Evolutionary conservation across 2,888 invertebrate genomes (phyloP).

Genomic region (Tinea trinotella): DNA sequence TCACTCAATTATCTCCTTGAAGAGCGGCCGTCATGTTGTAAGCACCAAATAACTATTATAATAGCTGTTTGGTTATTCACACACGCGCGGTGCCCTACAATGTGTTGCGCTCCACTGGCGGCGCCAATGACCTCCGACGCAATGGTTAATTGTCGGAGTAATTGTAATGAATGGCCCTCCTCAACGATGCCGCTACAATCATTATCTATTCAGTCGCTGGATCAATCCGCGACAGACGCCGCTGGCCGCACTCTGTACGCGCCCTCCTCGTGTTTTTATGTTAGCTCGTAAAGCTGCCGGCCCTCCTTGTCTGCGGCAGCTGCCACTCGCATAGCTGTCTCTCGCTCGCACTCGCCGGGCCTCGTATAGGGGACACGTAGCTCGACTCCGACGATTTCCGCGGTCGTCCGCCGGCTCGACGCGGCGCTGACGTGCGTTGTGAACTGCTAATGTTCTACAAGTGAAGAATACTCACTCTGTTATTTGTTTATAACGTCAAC

Average conservation of each 20-base stretch:
- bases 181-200: slow-evolving; percentile 39
- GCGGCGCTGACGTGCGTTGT: slow-evolving; percentile 68
- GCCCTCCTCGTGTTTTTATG: slow-evolving; percentile 41
- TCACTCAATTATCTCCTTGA: neutral
- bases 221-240: slow-evolving; percentile 45
- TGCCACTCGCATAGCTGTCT: slow-evolving; percentile 26
- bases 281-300: slow-evolving; percentile 38
- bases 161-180: slow-evolving; percentile 52
- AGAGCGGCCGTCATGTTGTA: neutral
- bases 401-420: slow-evolving; percentile 61
- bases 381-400: slow-evolving; percentile 50
- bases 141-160: slow-evolving; percentile 47
- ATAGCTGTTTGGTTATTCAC: neutral
- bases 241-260: slow-evolving; percentile 37
- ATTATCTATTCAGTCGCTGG: slow-evolving; percentile 49
- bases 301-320: slow-evolving; percentile 25
- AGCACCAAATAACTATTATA: neutral
- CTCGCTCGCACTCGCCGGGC: slow-evolving; percentile 42
- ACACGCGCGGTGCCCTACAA: neutral
- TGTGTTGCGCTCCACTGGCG: slow-evolving; percentile 20
- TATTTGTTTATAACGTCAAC: slow-evolving; percentile 59
- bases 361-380: slow-evolving; percentile 51
- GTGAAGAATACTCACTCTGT: slow-evolving; percentile 57
- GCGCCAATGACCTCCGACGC: slow-evolving; percentile 49
- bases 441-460: slow-evolving; percentile 46